These are phyloP conservation scores for Diorhabda elongata DNA, from an alignment of 1,140 invertebrate species.

Conservation along the genomic window DNA sequence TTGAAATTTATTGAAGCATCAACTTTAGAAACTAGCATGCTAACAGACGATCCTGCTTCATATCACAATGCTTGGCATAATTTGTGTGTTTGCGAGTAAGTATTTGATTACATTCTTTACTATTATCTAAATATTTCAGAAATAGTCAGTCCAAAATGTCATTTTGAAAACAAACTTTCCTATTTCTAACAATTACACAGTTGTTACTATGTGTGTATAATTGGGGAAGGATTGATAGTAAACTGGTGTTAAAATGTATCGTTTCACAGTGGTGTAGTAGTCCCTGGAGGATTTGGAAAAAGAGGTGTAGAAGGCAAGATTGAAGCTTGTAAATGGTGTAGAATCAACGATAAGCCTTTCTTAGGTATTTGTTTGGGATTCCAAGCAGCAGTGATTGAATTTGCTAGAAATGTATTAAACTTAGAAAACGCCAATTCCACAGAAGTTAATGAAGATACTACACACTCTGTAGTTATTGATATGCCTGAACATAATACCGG, in stretches of 20 bases:
- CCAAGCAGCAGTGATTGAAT: slow-evolving; percentile 97
- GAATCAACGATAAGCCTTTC: slow-evolving; percentile 84
- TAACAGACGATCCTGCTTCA: slow-evolving; percentile 68
- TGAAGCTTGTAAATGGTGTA: slow-evolving; percentile 87
- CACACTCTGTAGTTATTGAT: slow-evolving; percentile 85
- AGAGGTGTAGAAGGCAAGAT: slow-evolving; percentile 97
- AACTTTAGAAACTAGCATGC: slow-evolving; percentile 74
- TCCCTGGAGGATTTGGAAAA: slow-evolving; percentile 88
- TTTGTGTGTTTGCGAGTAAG: slow-evolving; percentile 83
- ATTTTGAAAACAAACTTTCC: too few species aligned
- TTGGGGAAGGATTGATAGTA: too few species aligned
- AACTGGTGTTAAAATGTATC: too few species aligned
- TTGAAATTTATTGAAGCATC: slow-evolving; percentile 90
- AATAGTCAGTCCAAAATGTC: too few species aligned
- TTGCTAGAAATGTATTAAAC: slow-evolving; percentile 80
- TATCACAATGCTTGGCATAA: slow-evolving; percentile 94
- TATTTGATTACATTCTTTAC: slow-evolving; percentile 28
- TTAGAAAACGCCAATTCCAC: slow-evolving; percentile 79
- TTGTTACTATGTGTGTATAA: too few species aligned
- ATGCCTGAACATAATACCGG: slow-evolving; percentile 98
- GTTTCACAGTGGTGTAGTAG: slow-evolving; percentile 78
- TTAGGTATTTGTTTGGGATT: slow-evolving; percentile 95
- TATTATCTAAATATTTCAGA: background rate
- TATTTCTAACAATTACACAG: too few species aligned
- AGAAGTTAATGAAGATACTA: slow-evolving; percentile 64